phyloP scores from a whole-genome alignment of 2,113 vertebrate species.

The Halichoerus grypus region DNA sequence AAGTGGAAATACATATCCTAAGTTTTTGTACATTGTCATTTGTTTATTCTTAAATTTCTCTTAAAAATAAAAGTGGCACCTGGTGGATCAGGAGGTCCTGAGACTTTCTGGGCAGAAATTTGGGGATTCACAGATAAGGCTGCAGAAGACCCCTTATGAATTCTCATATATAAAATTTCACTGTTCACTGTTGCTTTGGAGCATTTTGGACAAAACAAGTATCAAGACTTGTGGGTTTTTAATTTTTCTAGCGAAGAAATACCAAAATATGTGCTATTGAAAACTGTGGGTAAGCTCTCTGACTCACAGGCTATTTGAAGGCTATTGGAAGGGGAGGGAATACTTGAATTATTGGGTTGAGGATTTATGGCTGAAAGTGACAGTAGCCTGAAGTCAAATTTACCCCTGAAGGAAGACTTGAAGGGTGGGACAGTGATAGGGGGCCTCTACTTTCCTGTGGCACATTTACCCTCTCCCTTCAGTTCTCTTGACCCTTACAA shows the following conservation, averaged over 20 bases:
- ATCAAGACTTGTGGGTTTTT: background rate
- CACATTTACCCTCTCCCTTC: background rate
- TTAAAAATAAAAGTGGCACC: background rate
- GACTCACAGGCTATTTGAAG: background rate
- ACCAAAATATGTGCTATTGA: background rate
- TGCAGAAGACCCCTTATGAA: background rate
- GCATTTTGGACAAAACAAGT: background rate
- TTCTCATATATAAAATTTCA: background rate
- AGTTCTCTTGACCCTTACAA: background rate
- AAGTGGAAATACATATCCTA: background rate
- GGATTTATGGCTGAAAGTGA: background rate
- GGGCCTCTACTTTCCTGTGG: background rate
- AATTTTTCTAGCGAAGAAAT: background rate
- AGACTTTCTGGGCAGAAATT: slow-evolving; percentile 35
- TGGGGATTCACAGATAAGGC: background rate
- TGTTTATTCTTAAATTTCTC: slow-evolving; percentile 27
- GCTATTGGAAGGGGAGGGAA: background rate
- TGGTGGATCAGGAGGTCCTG: background rate
- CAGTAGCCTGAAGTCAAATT: background rate
- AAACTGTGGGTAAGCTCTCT: background rate
- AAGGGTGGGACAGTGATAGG: background rate
- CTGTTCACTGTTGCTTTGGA: slow-evolving; percentile 5
- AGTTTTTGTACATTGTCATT: background rate
- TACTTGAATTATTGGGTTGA: background rate
- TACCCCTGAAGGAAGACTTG: background rate